Evolutionary conservation across 2,888 invertebrate genomes (phyloP), one percentile per base, ranked within the genome.

Genomic region (Diadromus collaris): DNA sequence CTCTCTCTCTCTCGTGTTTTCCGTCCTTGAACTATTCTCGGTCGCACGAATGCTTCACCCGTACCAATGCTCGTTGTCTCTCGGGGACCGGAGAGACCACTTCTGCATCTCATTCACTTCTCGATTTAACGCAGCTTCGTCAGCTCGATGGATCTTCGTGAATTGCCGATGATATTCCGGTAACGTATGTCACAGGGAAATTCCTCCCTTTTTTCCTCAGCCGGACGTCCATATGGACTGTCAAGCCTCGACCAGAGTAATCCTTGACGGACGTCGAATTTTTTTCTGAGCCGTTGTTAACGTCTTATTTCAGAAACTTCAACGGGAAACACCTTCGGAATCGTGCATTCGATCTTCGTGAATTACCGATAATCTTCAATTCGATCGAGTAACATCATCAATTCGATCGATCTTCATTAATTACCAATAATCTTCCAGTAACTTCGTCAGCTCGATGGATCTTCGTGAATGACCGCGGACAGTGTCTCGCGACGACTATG

Each of bases 11-110:
- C 48, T 34, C 27, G n/a, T 16, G 13, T 56, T 56, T 29, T 61
- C 32, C 60, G 58, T 58, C 70, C 70, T 70, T 70, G 70, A 60
- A 70, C 70, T 70, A 70, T 70, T 70, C 70, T 70, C 46, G 60
- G 58, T 70, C 70, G 44, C 70, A 21, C 27, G 32, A 32, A 70
- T 29, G 48, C 48, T 60, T 13, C 27, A 16, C 13, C 13, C 7
- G 21, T 21, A 24, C n/a, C 21, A 27, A 27, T 13, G 54, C 27
- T 54, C 54, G 56, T 29, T 27, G 27, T n/a, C 56, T n/a, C 56
- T 10, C 29, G 56, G 10, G 10, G 29, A 16, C 16, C 56, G 6
- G 56, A 13, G 27, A 16, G 16, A 29, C 6, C 29, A 4, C 56
- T 56, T 0, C 27, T 29, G 16, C 13, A 6, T 16, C 54, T 54